Evolutionary conservation across 2,888 invertebrate genomes (phyloP).

Genomic region (Yponomeuta cagnagella): DNA sequence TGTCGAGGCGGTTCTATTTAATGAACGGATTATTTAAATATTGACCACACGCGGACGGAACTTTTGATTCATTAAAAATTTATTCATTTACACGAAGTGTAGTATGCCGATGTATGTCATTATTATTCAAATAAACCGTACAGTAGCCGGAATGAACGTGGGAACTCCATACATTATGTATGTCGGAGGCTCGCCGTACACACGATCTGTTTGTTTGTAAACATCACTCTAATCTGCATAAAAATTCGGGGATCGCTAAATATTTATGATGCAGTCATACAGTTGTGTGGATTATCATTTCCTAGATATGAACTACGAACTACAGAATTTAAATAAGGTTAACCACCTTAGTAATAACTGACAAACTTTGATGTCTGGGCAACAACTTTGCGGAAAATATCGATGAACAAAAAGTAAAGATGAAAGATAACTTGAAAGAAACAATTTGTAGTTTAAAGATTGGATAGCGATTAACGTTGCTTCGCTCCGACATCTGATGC

Average conservation of each 20-base stretch:
- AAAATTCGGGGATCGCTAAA: constrained; percentile 4
- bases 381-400: neutral
- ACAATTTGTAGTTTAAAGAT: neutral
- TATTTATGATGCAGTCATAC: neutral
- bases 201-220: constrained; percentile 4
- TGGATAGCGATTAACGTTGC: neutral
- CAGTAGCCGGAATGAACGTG: constrained; percentile 6
- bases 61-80: constrained; percentile 17
- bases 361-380: neutral
- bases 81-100: constrained; percentile 13
- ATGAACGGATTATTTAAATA: constrained; percentile 11
- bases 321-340: neutral
- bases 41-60: constrained; percentile 13
- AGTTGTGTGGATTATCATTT: neutral
- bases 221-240: constrained; percentile 3
- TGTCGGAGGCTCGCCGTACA: neutral
- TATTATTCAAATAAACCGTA: constrained; percentile 12
- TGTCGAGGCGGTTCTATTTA: neutral
- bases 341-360: neutral
- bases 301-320: neutral
- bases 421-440: neutral
- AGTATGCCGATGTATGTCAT: constrained; percentile 6
- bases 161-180: constrained; percentile 3
- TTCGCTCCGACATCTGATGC: constrained; percentile 1
- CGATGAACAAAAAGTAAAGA: neutral